A percentile compares a stretch with the other conserved stretches of the same genome.
These are phyloP conservation scores for Lucinisca nassula DNA, from an alignment of 2,888 invertebrate species.

Conservation along the genomic window DNA sequence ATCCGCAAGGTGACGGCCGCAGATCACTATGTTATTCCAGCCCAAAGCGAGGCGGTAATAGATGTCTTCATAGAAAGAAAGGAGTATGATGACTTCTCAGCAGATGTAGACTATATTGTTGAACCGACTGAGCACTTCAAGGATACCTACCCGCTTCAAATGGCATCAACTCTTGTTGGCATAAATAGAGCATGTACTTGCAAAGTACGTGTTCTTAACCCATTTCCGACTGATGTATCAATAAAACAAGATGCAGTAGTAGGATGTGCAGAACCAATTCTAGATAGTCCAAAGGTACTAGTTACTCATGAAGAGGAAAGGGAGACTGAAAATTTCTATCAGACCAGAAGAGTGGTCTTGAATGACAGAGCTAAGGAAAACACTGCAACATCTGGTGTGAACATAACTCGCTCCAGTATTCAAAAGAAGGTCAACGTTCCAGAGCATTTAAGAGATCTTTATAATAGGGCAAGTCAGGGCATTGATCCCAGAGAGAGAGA, in stretches of 20 bases:
- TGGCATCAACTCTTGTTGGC: conserved; percentile 46
- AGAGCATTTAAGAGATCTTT: conserved; percentile 27
- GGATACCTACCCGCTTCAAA: too few species aligned
- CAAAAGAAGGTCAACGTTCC: conserved; percentile 22
- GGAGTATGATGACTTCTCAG: conserved; percentile 18
- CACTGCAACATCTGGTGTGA: neutral
- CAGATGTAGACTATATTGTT: conserved; percentile 29
- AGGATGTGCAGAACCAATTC: neutral
- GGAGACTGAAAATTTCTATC: conserved; percentile 5
- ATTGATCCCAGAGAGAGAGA: conserved; percentile 3
- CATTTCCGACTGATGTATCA: too few species aligned
- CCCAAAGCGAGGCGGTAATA: conserved; percentile 35
- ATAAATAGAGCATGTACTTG: conserved; percentile 29
- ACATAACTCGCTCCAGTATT: conserved; percentile 15
- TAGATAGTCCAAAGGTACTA: too few species aligned
- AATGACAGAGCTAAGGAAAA: neutral
- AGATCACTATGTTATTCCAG: conserved; percentile 45
- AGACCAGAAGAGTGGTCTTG: too few species aligned
- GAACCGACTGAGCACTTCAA: conserved; percentile 44
- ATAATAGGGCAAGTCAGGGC: conserved; percentile 15
- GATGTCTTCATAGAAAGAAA: conserved; percentile 47
- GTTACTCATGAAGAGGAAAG: too few species aligned
- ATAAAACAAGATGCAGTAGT: conserved; percentile 45
- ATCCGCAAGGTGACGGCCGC: conserved; percentile 34
- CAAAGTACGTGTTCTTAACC: conserved; percentile 42